These are phyloP conservation scores for Pantelozetes paolii DNA, from an alignment of 2,888 invertebrate species.

Conservation along the genomic window DNA sequence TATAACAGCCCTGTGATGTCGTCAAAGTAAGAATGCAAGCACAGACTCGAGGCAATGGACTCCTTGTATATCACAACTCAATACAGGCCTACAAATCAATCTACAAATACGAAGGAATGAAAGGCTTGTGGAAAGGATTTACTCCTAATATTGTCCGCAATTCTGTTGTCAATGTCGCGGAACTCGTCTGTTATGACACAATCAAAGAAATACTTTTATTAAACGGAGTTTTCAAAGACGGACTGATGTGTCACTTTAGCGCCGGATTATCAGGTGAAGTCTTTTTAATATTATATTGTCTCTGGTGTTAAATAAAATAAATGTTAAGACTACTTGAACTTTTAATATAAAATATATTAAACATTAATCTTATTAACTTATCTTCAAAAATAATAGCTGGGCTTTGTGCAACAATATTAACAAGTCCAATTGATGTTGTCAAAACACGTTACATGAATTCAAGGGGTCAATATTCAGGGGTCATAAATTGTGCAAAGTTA, in stretches of 20 bases:
- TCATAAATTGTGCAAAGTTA: slow-evolving; percentile 59
- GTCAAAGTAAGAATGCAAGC: slow-evolving; percentile 66
- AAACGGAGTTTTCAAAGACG: slow-evolving; percentile 58
- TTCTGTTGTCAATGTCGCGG: slow-evolving; percentile 63
- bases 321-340: too few relatives aligned
- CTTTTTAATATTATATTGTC: too few relatives aligned
- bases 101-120: slow-evolving; percentile 58
- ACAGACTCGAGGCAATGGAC: slow-evolving; percentile 49
- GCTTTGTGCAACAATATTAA: slow-evolving; percentile 62
- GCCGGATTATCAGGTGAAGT: slow-evolving; percentile 50
- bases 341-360: too few relatives aligned
- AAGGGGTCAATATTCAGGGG: slow-evolving; percentile 60
- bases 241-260: slow-evolving; percentile 61
- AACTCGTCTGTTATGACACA: slow-evolving; percentile 65
- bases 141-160: slow-evolving; percentile 64
- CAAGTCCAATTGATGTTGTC: slow-evolving; percentile 65
- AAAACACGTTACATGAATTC: slow-evolving; percentile 66
- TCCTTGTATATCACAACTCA: slow-evolving; percentile 58
- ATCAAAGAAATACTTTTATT: slow-evolving; percentile 60
- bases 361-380: neutral
- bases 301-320: too few relatives aligned
- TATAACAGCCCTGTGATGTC: slow-evolving; percentile 57
- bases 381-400: slow-evolving; percentile 52
- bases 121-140: slow-evolving; percentile 64
- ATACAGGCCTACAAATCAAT: slow-evolving; percentile 61